Evolutionary conservation across 2,888 invertebrate genomes (phyloP).

Genomic region (Labia minor): DNA sequence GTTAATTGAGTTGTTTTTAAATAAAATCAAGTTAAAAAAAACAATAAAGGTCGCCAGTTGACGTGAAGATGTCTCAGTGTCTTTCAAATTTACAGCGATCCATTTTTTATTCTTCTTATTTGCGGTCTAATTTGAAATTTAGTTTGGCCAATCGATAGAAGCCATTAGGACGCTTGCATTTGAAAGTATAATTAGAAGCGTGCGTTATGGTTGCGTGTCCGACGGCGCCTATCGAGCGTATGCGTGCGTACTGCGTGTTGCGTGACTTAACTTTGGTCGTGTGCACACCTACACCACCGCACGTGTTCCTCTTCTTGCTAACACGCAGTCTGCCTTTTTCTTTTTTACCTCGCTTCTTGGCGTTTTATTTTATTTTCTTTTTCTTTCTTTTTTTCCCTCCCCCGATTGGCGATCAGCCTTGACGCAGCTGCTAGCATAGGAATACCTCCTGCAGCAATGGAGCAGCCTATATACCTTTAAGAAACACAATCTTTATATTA

Average conservation of each 20-base stretch:
- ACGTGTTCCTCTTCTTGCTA: conserved; percentile 25
- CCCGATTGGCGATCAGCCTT: not conserved
- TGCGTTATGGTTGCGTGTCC: conserved; percentile 26
- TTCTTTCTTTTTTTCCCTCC: not conserved
- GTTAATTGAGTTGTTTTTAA: no score
- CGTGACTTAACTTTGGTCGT: conserved; percentile 29
- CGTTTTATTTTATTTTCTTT: conserved; percentile 20
- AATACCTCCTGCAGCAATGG: no score
- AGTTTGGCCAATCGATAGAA: not conserved
- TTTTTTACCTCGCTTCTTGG: conserved; percentile 19
- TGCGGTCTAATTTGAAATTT: not conserved
- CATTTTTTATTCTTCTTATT: not conserved
- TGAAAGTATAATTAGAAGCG: conserved; percentile 25
- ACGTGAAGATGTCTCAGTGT: no score
- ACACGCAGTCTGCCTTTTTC: conserved; percentile 19
- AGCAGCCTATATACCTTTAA: no score
- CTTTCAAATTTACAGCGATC: no score
- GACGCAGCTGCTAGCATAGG: not conserved
- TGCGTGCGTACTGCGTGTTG: conserved; percentile 23
- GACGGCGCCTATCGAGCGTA: conserved; percentile 13
- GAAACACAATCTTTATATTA: no score
- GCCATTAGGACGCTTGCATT: not conserved
- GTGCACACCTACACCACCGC: conserved; percentile 27
- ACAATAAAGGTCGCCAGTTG: no score
- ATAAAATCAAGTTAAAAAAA: no score